Evolutionary conservation across 1,140 invertebrate genomes (phyloP).

Genomic region (Leptopilina clavipes): DNA sequence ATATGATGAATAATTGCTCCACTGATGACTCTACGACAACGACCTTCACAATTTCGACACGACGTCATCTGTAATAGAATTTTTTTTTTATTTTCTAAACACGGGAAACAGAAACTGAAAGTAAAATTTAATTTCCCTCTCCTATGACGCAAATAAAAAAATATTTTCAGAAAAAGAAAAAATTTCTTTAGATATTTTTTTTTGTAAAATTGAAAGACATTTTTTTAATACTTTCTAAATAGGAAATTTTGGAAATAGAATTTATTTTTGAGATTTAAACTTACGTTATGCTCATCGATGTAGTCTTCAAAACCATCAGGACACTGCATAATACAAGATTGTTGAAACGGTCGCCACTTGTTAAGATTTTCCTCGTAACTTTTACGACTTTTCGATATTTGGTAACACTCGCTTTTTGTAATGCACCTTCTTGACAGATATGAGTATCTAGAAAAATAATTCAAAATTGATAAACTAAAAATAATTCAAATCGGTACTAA

Average conservation of each 20-base stretch:
- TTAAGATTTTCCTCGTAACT: slow-evolving; percentile 40
- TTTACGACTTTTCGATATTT: slow-evolving; percentile 52
- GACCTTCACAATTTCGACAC: slow-evolving; percentile 56
- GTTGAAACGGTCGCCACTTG: slow-evolving; percentile 68
- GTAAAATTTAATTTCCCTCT: background rate
- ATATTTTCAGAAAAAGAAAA: no score
- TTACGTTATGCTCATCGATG: slow-evolving; percentile 56
- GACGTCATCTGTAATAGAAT: slow-evolving; percentile 52
- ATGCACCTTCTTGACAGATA: slow-evolving; percentile 77
- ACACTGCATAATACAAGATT: slow-evolving; percentile 76
- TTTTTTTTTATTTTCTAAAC: no score
- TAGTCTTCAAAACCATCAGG: slow-evolving; percentile 74
- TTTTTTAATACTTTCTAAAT: no score
- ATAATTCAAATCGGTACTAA: no score
- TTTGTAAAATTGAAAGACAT: no score
- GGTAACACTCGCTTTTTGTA: slow-evolving; percentile 73
- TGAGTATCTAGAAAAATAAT: slow-evolving; percentile 56
- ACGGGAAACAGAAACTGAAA: no score
- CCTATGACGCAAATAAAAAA: no score
- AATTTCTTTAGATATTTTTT: no score
- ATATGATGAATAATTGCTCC: slow-evolving; percentile 65
- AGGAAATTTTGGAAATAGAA: background rate
- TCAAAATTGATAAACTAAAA: slow-evolving; percentile 34
- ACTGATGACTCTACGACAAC: slow-evolving; percentile 68
- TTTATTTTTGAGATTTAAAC: slow-evolving; percentile 14